Evolutionary conservation across 2,888 invertebrate species (phyloP).

Genomic region (Ochropleura leucogaster): DNA sequence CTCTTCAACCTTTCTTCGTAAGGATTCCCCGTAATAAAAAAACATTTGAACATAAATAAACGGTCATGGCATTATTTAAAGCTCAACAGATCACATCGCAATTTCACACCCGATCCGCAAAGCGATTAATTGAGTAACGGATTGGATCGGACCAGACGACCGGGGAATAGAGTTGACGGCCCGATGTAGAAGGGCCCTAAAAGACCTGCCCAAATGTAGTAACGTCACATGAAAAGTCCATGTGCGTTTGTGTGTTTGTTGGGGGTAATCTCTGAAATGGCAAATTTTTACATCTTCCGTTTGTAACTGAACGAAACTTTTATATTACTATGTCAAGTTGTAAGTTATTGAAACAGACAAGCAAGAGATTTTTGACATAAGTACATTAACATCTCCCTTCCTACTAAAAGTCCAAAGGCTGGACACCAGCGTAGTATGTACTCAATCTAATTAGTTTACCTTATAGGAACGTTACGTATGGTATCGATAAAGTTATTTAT

Average conservation of each 20-base stretch:
- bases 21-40: too few species aligned
- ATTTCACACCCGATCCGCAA: conserved; percentile 53
- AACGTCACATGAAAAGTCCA: background rate
- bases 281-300: background rate
- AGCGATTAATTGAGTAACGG: conserved; percentile 48
- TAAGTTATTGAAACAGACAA: background rate
- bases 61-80: conserved; percentile 43
- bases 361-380: background rate
- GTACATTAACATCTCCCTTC: background rate
- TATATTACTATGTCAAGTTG: background rate
- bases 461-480: background rate
- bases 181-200: conserved; percentile 1
- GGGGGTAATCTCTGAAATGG: background rate
- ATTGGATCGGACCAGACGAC: conserved; percentile 6
- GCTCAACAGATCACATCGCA: conserved; percentile 47
- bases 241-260: background rate
- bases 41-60: conserved; percentile 2
- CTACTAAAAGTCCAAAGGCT: background rate
- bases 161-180: background rate
- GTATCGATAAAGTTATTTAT: conserved; percentile 18
- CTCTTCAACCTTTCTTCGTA: too few species aligned
- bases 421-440: background rate
- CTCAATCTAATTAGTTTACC: background rate
- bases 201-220: background rate
- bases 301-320: background rate